Evolutionary conservation across 1,140 invertebrate species (phyloP).

Genomic region (Papilio glaucus): DNA sequence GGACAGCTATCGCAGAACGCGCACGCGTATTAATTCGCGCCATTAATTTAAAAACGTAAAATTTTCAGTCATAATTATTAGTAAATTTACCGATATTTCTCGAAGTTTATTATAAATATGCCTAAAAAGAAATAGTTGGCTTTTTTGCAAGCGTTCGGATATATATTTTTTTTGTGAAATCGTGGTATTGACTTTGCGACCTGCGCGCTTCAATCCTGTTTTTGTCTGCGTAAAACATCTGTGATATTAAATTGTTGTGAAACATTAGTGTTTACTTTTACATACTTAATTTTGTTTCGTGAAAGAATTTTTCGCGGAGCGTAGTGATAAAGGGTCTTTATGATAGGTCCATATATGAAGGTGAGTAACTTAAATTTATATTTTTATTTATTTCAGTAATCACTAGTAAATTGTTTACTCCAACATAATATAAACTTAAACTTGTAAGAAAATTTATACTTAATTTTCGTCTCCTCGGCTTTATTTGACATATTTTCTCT

Average conservation of each 20-base stretch:
- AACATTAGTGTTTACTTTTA: constrained; percentile 62
- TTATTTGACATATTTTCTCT: background rate
- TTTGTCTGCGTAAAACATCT: constrained; percentile 64
- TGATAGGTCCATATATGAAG: constrained; percentile 83
- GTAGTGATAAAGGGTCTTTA: constrained; percentile 74
- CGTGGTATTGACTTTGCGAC: constrained; percentile 61
- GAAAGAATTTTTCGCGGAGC: constrained; percentile 77
- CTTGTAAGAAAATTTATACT: no score
- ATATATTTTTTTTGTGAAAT: constrained; percentile 53
- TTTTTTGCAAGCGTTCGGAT: background rate
- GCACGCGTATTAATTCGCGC: constrained; percentile 67
- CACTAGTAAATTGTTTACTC: no score
- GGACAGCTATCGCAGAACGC: constrained; percentile 63
- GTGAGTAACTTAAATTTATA: constrained; percentile 55
- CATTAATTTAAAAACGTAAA: constrained; percentile 64
- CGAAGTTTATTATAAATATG: constrained; percentile 62
- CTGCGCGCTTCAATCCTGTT: constrained; percentile 59
- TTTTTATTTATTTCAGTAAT: background rate
- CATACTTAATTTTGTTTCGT: constrained; percentile 65
- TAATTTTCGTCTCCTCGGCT: background rate
- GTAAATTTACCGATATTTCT: constrained; percentile 44
- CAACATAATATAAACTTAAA: no score
- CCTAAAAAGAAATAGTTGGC: constrained; percentile 77
- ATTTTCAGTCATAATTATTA: constrained; percentile 44
- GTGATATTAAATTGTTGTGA: constrained; percentile 76